These are phyloP conservation scores for Leptinotarsa rubiginosa DNA, from an alignment of 2,888 invertebrate genomes.

Conservation along the genomic window DNA sequence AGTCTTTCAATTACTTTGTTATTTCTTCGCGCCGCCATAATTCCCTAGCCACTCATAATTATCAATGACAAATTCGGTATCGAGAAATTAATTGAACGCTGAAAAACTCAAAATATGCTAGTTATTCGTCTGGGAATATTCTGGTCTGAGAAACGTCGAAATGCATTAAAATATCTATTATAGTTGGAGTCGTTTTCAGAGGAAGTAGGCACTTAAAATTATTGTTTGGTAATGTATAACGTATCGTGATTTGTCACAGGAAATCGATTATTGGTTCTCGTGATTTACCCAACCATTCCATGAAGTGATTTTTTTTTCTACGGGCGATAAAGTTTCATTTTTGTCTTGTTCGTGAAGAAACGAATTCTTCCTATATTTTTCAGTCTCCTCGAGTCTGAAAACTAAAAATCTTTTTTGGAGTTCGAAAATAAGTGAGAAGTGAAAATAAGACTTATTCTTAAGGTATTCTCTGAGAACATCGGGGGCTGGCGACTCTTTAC, in stretches of 20 bases:
- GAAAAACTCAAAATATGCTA: constrained; percentile 4
- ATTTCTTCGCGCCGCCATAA: constrained; percentile 10
- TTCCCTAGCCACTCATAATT: constrained; percentile 3
- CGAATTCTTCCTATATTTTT: too few relatives aligned
- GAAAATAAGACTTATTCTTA: too few relatives aligned
- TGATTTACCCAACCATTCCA: not conserved
- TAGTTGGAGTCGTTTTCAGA: not conserved
- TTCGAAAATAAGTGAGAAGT: too few relatives aligned
- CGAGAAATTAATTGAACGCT: constrained; percentile 17
- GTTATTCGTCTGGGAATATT: constrained; percentile 18
- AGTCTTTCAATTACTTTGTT: constrained; percentile 14
- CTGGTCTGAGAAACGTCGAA: not conserved
- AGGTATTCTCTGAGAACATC: too few relatives aligned
- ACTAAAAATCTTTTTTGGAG: too few relatives aligned
- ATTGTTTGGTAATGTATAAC: constrained; percentile 7
- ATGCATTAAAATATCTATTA: constrained; percentile 3
- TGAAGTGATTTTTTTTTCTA: not conserved
- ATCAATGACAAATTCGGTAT: constrained; percentile 21
- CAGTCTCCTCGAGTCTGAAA: too few relatives aligned
- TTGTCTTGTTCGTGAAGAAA: too few relatives aligned
- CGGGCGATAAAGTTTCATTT: too few relatives aligned
- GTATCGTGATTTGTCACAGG: not conserved
- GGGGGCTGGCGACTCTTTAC: too few relatives aligned
- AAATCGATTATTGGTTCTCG: constrained; percentile 7
- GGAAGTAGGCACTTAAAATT: constrained; percentile 4